phyloP scores from a whole-genome alignment of 1,140 invertebrate species.

The Danaus melanippus region DNA sequence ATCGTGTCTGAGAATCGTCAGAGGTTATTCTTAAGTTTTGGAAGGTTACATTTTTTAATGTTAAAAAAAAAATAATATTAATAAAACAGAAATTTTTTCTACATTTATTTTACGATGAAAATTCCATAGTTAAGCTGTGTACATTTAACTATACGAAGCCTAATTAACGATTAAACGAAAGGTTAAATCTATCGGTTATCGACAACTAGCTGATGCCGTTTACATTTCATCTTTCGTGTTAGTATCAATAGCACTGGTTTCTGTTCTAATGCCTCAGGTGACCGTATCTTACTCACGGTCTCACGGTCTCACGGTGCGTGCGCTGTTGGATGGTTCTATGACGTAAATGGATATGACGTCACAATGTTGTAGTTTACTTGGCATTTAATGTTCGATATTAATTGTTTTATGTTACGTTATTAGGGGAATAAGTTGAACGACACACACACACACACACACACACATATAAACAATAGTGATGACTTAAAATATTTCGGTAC shows the following conservation, averaged over 20 bases:
- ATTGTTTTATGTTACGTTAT: conserved; percentile 54
- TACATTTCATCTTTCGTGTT: conserved; percentile 33
- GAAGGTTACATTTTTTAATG: conserved; percentile 62
- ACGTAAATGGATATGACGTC: conserved; percentile 50
- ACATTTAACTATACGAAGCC: conserved; percentile 62
- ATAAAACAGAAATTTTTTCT: conserved; percentile 50
- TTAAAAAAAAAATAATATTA: conserved; percentile 39
- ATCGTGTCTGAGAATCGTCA: conserved; percentile 48
- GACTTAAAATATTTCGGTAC: conserved; percentile 3
- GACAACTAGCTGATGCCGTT: background rate
- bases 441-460: too few relatives aligned
- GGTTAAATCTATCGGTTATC: conserved; percentile 22
- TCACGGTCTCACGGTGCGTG: conserved; percentile 25
- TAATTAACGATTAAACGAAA: conserved; percentile 42
- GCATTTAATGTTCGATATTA: conserved; percentile 45
- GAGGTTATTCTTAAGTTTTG: conserved; percentile 59
- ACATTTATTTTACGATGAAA: conserved; percentile 66
- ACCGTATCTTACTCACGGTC: conserved; percentile 24
- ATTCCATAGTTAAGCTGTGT: conserved; percentile 68
- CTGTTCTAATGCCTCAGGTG: conserved; percentile 31
- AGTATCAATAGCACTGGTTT: conserved; percentile 60
- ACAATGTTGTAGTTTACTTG: conserved; percentile 54
- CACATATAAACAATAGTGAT: conserved; percentile 7
- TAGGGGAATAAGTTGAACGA: conserved; percentile 45
- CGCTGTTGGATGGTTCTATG: conserved; percentile 49